A percentile compares a stretch with the other conserved stretches of the same genome.
Conservation (phyloP, 2,797 vertebrate genomes). For the Pangasius djambal region DNA sequence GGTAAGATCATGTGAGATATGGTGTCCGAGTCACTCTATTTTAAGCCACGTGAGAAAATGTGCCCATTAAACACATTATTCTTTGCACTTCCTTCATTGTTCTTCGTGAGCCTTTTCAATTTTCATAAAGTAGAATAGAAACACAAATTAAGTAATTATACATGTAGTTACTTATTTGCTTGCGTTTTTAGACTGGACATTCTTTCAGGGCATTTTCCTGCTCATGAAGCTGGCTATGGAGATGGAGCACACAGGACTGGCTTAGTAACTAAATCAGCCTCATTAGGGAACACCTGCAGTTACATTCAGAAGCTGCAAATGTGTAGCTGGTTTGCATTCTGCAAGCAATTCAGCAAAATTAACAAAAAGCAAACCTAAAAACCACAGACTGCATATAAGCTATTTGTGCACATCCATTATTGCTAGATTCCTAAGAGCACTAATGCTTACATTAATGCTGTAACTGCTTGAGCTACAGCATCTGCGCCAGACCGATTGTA, state of each 20-base stretch:
- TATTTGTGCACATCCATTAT: background rate
- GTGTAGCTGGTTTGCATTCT: slow-evolving; percentile 29
- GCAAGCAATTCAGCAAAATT: slow-evolving; percentile 38
- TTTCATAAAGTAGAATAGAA: slow-evolving; percentile 38
- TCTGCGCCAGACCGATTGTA: background rate
- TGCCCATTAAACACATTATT: slow-evolving; percentile 17
- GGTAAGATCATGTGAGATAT: slow-evolving; percentile 35
- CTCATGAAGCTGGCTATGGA: slow-evolving; percentile 34
- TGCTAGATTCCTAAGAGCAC: background rate
- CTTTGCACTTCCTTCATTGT: slow-evolving; percentile 24
- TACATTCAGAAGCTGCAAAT: slow-evolving; percentile 48
- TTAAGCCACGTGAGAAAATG: slow-evolving; percentile 39
- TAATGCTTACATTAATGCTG: slow-evolving; percentile 5
- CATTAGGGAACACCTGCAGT: slow-evolving; percentile 62
- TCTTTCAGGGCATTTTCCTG: slow-evolving; percentile 38
- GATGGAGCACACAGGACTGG: slow-evolving; percentile 24
- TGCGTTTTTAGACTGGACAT: slow-evolving; percentile 28
- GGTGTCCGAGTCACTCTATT: slow-evolving; percentile 33
- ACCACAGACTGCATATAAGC: background rate
- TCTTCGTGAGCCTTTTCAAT: background rate
- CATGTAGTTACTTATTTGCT: slow-evolving; percentile 38
- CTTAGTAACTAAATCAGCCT: slow-evolving; percentile 57
- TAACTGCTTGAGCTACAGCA: background rate
- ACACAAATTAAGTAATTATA: slow-evolving; percentile 50
- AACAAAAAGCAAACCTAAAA: slow-evolving; percentile 27